phyloP scores from a whole-genome alignment of 2,113 vertebrate genomes.

The Dolichotis patagonum region DNA sequence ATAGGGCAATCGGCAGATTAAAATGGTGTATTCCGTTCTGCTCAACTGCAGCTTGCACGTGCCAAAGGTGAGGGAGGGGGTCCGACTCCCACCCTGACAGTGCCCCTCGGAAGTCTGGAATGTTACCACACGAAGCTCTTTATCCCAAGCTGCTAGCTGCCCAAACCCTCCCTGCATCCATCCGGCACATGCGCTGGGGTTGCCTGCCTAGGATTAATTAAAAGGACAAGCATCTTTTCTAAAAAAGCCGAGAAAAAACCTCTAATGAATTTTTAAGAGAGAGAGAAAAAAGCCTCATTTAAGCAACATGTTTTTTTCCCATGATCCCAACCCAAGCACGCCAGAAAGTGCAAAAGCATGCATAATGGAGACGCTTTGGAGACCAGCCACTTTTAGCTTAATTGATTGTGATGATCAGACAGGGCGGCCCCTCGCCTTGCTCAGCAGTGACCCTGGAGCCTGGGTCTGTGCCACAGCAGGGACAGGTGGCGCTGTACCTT shows the following conservation, averaged over 20 bases:
- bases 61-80: conserved; percentile 54
- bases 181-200: not conserved
- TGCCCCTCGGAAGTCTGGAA: not conserved
- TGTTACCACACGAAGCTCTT: not conserved
- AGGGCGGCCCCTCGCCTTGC: fast-evolving
- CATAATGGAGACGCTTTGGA: conserved; percentile 51
- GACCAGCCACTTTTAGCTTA: not conserved
- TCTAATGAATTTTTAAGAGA: conserved; percentile 54
- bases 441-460: not conserved
- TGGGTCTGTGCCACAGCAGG: not conserved
- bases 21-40: not conserved
- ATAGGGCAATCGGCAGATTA: not conserved
- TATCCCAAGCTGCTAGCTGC: not conserved
- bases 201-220: conserved; percentile 69
- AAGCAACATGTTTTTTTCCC: conserved; percentile 19
- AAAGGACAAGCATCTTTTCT: conserved; percentile 70
- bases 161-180: not conserved
- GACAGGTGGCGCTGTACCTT: not conserved
- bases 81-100: not conserved
- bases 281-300: not conserved
- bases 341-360: conserved; percentile 24
- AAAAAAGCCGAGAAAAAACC: conserved; percentile 64
- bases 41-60: not conserved
- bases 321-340: conserved; percentile 33
- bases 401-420: not conserved